A percentile compares a stretch with the other conserved stretches of the same genome.
Conservation (phyloP, 2,113 vertebrate species). For the Alectura lathami region DNA sequence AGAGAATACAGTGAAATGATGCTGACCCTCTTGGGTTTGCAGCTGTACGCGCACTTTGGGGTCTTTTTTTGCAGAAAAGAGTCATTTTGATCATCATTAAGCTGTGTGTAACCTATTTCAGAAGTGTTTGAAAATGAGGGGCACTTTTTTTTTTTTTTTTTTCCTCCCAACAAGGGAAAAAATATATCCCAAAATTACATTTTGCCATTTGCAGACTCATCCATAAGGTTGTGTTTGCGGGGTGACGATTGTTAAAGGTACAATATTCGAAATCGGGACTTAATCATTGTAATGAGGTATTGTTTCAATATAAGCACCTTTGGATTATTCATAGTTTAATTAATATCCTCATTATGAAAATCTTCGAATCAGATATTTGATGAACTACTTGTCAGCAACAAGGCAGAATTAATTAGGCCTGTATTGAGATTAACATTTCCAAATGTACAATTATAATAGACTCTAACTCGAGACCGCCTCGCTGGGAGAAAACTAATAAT, state of each 20-base stretch:
- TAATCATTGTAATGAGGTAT: slow-evolving; percentile 86
- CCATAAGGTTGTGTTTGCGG: slow-evolving; percentile 79
- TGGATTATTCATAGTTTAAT: slow-evolving; percentile 85
- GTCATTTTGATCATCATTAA: slow-evolving; percentile 89
- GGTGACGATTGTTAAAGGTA: slow-evolving; percentile 78
- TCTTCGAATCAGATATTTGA: slow-evolving; percentile 83
- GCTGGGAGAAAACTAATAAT: slow-evolving; percentile 79
- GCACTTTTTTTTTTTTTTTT: slow-evolving; percentile 67
- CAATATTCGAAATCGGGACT: slow-evolving; percentile 81
- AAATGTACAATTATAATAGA: slow-evolving; percentile 76
- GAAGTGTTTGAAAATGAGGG: slow-evolving; percentile 86
- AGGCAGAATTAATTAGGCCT: slow-evolving; percentile 83
- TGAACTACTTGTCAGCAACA: slow-evolving; percentile 82
- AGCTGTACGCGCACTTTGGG: slow-evolving; percentile 93
- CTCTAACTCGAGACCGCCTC: slow-evolving; percentile 78
- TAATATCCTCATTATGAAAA: slow-evolving; percentile 86
- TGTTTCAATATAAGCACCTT: slow-evolving; percentile 86
- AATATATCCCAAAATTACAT: slow-evolving; percentile 80
- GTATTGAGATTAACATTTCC: slow-evolving; percentile 80
- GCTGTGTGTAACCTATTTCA: slow-evolving; percentile 88
- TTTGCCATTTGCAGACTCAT: slow-evolving; percentile 77
- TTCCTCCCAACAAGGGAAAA: slow-evolving; percentile 58
- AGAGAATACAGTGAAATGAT: slow-evolving; percentile 99
- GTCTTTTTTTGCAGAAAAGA: slow-evolving; percentile 87
- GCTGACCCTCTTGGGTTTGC: slow-evolving; percentile 99